Evolutionary conservation across 2,113 vertebrate species (phyloP).

Genomic region (Progne subis): DNA sequence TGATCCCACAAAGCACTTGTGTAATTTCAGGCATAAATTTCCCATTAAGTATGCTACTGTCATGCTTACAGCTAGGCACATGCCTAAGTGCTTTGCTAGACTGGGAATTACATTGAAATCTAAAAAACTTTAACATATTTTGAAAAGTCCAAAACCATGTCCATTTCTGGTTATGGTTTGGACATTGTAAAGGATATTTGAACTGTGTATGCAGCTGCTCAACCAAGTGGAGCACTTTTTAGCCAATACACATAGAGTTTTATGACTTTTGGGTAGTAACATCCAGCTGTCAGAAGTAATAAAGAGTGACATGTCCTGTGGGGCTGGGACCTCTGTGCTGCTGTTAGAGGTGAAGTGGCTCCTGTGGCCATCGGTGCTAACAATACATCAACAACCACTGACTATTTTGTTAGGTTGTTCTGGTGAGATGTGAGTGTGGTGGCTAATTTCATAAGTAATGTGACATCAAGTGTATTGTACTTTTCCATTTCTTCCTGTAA

Average conservation of each 20-base stretch:
- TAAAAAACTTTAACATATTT: neutral
- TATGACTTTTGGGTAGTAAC: slow-evolving; percentile 47
- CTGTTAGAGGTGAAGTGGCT: slow-evolving; percentile 52
- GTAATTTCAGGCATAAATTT: slow-evolving; percentile 28
- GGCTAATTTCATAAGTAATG: slow-evolving; percentile 70
- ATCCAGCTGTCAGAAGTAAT: slow-evolving; percentile 38
- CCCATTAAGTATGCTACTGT: neutral
- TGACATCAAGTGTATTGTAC: slow-evolving; percentile 67
- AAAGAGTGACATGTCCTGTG: neutral
- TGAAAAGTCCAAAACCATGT: neutral
- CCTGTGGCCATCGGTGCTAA: slow-evolving; percentile 77
- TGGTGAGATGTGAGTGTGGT: slow-evolving; percentile 61
- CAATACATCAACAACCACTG: slow-evolving; percentile 64
- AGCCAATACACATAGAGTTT: neutral
- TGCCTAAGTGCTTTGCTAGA: slow-evolving; percentile 4
- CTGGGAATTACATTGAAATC: neutral
- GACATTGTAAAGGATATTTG: neutral
- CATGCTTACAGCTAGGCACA: slow-evolving; percentile 26
- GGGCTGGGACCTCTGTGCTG: slow-evolving; percentile 26
- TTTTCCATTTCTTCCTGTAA: slow-evolving; percentile 73
- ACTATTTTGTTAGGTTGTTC: slow-evolving; percentile 48
- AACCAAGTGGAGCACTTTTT: neutral
- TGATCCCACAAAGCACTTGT: slow-evolving; percentile 7
- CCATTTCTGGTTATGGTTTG: neutral
- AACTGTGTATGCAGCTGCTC: neutral